These are phyloP conservation scores for Diphyllodes magnificus DNA, from an alignment of 2,113 vertebrate species.

Conservation along the genomic window DNA sequence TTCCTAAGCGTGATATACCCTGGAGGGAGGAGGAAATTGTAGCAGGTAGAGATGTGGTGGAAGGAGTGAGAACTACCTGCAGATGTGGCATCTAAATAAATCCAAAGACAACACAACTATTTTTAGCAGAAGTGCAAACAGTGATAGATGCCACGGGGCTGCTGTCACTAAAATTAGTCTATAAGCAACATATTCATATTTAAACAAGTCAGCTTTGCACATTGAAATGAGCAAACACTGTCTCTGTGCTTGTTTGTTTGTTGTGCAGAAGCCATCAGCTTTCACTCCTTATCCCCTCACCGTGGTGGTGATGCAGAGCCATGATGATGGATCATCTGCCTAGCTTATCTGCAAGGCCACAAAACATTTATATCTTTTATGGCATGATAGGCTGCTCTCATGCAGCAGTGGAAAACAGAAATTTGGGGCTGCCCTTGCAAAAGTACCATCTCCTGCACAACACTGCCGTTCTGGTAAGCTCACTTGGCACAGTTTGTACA, in stretches of 20 bases:
- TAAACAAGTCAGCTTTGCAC: slow-evolving; percentile 68
- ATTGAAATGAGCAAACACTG: slow-evolving; percentile 53
- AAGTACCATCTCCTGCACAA: background rate
- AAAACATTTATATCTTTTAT: background rate
- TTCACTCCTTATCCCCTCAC: slow-evolving; percentile 6
- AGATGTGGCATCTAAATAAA: slow-evolving; percentile 48
- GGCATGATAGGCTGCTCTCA: background rate
- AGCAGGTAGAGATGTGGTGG: background rate
- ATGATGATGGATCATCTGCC: background rate
- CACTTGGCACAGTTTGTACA: slow-evolving; percentile 18
- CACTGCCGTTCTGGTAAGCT: slow-evolving; percentile 11
- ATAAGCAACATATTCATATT: slow-evolving; percentile 70
- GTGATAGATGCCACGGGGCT: slow-evolving; percentile 52
- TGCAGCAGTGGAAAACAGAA: background rate
- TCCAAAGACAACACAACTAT: slow-evolving; percentile 46
- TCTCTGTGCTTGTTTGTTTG: slow-evolving; percentile 54
- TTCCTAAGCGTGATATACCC: background rate
- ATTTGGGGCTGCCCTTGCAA: background rate
- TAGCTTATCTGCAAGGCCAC: slow-evolving; percentile 31
- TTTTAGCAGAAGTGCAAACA: slow-evolving; percentile 72
- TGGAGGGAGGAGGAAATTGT: background rate
- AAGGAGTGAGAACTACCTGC: slow-evolving; percentile 43
- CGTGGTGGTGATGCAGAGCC: background rate
- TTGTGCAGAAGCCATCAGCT: slow-evolving; percentile 43
- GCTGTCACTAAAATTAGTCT: slow-evolving; percentile 68